These are phyloP conservation scores for Marmota monax DNA, from an alignment of 2,113 vertebrate species.

Conservation along the genomic window DNA sequence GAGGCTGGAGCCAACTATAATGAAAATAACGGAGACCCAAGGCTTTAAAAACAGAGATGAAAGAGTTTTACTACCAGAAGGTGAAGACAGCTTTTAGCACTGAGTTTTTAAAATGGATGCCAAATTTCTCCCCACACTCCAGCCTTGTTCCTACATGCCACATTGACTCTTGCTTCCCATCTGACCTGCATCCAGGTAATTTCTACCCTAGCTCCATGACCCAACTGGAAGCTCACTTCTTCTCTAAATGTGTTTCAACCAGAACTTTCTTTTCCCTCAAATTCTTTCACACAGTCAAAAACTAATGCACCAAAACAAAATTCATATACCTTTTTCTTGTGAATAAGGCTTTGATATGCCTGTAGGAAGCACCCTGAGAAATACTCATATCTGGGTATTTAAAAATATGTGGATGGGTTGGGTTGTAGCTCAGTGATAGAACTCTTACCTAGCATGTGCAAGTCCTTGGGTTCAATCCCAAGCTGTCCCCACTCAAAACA, in stretches of 20 bases:
- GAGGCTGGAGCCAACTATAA: neutral
- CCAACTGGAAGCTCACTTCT: neutral
- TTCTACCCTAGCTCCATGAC: neutral
- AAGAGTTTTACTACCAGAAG: neutral
- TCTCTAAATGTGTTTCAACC: neutral
- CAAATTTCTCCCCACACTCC: neutral
- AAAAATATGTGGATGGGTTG: neutral
- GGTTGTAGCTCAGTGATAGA: neutral
- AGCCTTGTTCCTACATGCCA: neutral
- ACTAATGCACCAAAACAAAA: neutral
- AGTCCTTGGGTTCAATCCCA: neutral
- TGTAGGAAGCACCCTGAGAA: neutral
- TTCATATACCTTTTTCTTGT: neutral
- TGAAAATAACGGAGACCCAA: neutral
- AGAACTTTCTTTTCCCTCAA: neutral
- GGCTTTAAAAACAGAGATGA: slow-evolving; percentile 1
- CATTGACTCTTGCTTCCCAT: neutral
- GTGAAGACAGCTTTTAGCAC: neutral
- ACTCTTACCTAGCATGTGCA: neutral
- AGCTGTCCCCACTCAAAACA: neutral
- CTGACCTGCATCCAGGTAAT: neutral
- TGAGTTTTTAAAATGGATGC: neutral
- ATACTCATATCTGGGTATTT: neutral
- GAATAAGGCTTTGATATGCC: neutral
- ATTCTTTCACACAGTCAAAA: neutral